Conservation (phyloP, 2,113 vertebrate species). For the Caranx ignobilis region DNA sequence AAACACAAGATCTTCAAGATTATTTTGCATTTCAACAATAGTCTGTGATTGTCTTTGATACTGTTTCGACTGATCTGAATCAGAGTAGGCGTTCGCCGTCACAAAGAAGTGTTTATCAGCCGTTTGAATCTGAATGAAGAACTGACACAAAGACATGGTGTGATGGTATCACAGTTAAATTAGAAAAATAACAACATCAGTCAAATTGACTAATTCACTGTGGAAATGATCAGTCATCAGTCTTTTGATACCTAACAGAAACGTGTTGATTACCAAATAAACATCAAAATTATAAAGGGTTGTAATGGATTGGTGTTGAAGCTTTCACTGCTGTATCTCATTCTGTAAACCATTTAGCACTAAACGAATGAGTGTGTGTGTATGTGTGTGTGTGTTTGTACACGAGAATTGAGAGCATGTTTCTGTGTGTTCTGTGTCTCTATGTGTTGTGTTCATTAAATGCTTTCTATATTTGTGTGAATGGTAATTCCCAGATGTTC, state of each 20-base stretch:
- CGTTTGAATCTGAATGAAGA: background rate
- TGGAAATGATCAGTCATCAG: background rate
- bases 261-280: conserved; percentile 2
- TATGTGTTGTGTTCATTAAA: conserved; percentile 46
- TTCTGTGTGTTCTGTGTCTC: conserved; percentile 23
- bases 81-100: background rate
- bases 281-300: background rate
- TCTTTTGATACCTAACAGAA: background rate
- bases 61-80: background rate
- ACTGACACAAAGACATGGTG: background rate
- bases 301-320: conserved; percentile 1
- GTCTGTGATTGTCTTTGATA: fast-evolving
- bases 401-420: background rate
- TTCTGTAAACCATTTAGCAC: conserved; percentile 13
- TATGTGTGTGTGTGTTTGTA: background rate
- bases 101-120: background rate
- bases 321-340: background rate
- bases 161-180: background rate
- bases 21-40: background rate
- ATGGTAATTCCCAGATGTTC: conserved; percentile 65
- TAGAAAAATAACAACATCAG: background rate
- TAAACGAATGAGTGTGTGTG: conserved; percentile 1
- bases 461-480: conserved; percentile 54
- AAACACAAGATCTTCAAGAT: background rate
- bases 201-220: background rate